Percentiles rank a stretch among this genome's conserved stretches.
Conservation (phyloP, 2,888 invertebrate species). For the Tetragnatha montana region DNA sequence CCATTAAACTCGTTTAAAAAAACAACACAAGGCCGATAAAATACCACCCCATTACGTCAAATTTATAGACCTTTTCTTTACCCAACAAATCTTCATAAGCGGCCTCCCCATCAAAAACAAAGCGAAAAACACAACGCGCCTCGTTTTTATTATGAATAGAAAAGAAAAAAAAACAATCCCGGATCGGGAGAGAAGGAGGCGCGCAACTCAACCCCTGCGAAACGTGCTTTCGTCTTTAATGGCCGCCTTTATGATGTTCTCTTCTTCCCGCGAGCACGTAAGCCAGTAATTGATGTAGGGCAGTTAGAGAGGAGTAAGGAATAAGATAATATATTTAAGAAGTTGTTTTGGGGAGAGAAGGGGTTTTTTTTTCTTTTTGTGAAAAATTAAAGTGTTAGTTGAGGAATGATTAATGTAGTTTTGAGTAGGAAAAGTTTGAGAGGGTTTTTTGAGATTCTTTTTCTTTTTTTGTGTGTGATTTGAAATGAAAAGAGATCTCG, state of each 20-base stretch:
- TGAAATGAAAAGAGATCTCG: neutral
- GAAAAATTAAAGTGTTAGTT: neutral
- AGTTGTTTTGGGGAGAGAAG: conserved; percentile 9
- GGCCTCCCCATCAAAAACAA: neutral
- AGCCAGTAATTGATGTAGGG: conserved; percentile 46
- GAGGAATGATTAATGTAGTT: conserved; percentile 6
- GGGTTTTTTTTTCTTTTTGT: neutral
- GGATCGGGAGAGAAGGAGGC: conserved; percentile 29
- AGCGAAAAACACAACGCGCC: conserved; percentile 6
- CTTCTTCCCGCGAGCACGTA: conserved; percentile 31
- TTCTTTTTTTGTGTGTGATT: too few relatives aligned
- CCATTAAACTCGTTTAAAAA: conserved; percentile 11
- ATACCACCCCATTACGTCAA: conserved; percentile 6
- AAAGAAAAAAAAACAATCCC: conserved; percentile 19
- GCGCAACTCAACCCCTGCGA: conserved; percentile 53
- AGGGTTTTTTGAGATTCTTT: neutral
- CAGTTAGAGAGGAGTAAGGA: conserved; percentile 27
- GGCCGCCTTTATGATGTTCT: conserved; percentile 64
- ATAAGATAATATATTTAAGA: conserved; percentile 39
- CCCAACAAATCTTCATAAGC: conserved; percentile 47
- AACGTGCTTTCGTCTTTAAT: conserved; percentile 65
- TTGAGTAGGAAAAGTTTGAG: neutral
- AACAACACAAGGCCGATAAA: neutral
- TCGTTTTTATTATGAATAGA: neutral
- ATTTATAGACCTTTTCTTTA: conserved; percentile 21